Evolutionary conservation across 2,797 vertebrate species (phyloP).

Genomic region (Manis pentadactyla): DNA sequence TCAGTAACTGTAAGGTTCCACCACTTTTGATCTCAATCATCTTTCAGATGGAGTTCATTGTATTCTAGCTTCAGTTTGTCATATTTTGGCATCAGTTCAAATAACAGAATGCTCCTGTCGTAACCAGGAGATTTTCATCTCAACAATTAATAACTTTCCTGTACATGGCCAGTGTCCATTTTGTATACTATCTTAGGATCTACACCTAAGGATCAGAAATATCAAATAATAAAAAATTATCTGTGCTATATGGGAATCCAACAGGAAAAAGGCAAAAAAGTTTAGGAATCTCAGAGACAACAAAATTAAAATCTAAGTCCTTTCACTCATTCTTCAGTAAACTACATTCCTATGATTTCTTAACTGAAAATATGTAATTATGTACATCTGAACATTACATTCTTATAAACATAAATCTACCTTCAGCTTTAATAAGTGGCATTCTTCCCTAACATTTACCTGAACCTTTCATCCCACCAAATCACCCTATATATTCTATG

Average conservation of each 20-base stretch:
- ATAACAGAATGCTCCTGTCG: slow-evolving; percentile 25
- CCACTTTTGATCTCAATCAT: neutral
- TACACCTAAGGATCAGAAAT: neutral
- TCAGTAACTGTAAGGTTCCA: neutral
- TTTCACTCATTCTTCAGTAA: slow-evolving; percentile 63
- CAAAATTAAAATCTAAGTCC: slow-evolving; percentile 62
- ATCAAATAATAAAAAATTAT: slow-evolving; percentile 2
- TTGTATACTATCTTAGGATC: neutral
- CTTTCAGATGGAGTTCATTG: slow-evolving; percentile 14
- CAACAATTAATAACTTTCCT: slow-evolving; percentile 32
- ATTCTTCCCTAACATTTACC: neutral
- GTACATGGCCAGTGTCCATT: neutral
- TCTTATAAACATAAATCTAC: neutral
- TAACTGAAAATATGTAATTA: slow-evolving; percentile 64
- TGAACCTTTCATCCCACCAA: neutral
- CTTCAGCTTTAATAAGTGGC: neutral
- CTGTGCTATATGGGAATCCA: neutral
- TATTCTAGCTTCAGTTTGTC: neutral
- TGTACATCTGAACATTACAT: neutral
- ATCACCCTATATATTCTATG: neutral
- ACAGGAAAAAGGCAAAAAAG: slow-evolving; percentile 36
- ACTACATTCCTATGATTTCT: slow-evolving; percentile 48
- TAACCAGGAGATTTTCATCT: slow-evolving; percentile 32
- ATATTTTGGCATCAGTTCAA: slow-evolving; percentile 17
- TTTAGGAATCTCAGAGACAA: slow-evolving; percentile 72